Conservation (phyloP, 1,140 invertebrate genomes). For the Piezodorus guildinii region DNA sequence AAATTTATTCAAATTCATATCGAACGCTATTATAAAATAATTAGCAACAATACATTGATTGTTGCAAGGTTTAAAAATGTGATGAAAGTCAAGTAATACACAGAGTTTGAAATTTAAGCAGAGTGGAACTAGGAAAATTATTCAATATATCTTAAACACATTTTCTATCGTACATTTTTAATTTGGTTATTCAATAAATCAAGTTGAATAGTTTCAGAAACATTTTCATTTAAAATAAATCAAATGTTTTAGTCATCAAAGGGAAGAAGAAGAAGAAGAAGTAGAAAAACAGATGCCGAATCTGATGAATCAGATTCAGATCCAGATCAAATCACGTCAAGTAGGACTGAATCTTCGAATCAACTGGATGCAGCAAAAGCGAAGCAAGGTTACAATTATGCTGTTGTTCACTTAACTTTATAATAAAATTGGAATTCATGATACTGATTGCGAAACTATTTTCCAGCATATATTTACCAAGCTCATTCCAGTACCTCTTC, state of each 20-base stretch:
- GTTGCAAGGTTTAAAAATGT: no score
- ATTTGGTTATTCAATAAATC: no score
- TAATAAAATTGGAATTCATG: background rate
- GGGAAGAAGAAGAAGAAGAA: slow-evolving; percentile 35
- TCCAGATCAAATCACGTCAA: slow-evolving; percentile 57
- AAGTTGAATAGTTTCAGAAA: no score
- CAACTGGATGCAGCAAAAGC: slow-evolving; percentile 55
- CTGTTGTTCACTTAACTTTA: background rate
- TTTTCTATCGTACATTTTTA: no score
- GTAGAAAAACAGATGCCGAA: slow-evolving; percentile 45
- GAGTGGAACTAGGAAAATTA: no score
- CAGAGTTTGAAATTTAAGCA: no score
- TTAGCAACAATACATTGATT: no score
- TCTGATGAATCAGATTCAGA: slow-evolving; percentile 64
- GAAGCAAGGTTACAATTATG: slow-evolving; percentile 49
- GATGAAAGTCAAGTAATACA: no score
- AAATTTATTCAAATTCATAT: no score
- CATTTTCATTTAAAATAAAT: slow-evolving; percentile 1
- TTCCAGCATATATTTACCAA: slow-evolving; percentile 59
- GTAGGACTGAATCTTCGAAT: slow-evolving; percentile 61
- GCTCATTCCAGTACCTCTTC: slow-evolving; percentile 63
- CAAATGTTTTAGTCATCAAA: background rate
- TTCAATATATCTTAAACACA: no score
- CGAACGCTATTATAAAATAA: no score
- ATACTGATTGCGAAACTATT: background rate